A percentile compares a stretch with the other conserved stretches of the same genome.
Conservation (phyloP, 2,113 vertebrate species). For the Butorides virescens region DNA sequence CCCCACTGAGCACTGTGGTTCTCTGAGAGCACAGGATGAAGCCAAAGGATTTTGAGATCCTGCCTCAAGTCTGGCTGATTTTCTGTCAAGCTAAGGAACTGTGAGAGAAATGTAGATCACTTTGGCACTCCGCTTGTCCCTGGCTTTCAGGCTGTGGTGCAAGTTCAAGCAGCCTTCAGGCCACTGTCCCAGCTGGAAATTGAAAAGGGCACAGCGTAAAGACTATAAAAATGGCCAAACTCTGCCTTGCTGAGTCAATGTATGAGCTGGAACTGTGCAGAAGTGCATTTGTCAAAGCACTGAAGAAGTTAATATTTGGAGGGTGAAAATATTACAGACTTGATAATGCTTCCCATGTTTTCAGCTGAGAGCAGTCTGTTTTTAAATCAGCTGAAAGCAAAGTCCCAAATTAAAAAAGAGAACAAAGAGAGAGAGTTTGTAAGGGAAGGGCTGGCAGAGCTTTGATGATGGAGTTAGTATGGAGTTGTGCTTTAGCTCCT, state of each 20-base stretch:
- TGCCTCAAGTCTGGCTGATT: background rate
- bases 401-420: background rate
- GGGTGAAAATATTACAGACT: background rate
- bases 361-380: background rate
- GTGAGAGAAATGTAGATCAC: background rate
- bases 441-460: background rate
- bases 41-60: background rate
- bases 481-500: background rate
- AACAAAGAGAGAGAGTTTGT: background rate
- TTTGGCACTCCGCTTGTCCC: background rate
- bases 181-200: background rate
- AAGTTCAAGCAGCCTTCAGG: constrained; percentile 8
- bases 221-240: background rate
- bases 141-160: background rate
- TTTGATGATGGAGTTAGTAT: background rate
- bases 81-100: background rate
- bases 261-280: background rate
- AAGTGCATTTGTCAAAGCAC: background rate
- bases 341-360: background rate
- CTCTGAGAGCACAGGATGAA: background rate
- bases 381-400: background rate
- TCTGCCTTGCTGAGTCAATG: background rate
- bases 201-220: background rate
- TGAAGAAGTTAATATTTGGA: background rate
- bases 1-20: background rate